Conservation (phyloP, 2,888 invertebrate genomes). For the Argyra leucocephala region DNA sequence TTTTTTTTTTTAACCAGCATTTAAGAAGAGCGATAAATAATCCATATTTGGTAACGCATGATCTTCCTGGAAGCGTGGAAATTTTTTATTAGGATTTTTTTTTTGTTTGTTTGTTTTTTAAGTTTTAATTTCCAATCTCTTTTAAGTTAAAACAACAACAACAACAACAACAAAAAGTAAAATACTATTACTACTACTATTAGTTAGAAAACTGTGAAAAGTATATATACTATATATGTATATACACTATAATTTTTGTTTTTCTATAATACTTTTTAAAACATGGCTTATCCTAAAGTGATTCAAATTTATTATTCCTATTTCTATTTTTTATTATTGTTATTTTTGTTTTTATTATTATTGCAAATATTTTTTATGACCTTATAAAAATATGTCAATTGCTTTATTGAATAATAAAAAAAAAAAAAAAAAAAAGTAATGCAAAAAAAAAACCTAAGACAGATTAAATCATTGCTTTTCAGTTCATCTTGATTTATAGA, state of each 20-base stretch:
- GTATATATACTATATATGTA: no score
- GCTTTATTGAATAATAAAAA: slow-evolving; percentile 3
- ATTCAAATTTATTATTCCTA: neutral
- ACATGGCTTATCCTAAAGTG: no score
- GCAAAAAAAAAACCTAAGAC: no score
- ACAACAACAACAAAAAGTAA: no score
- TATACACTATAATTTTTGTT: neutral
- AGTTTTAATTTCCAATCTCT: neutral
- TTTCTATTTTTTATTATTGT: neutral
- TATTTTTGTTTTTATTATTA: neutral
- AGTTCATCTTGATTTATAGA: slow-evolving; percentile 6
- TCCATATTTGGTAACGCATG: slow-evolving; percentile 10
- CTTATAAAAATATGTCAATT: slow-evolving; percentile 3
- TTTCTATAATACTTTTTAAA: neutral
- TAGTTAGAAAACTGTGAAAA: no score
- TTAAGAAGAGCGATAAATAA: slow-evolving; percentile 7
- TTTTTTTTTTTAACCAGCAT: neutral
- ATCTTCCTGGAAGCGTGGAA: slow-evolving; percentile 19
- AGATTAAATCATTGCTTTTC: slow-evolving; percentile 6
- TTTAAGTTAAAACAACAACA: no score
- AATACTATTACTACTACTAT: no score
- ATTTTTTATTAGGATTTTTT: neutral
- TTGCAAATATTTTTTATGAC: slow-evolving; percentile 1
- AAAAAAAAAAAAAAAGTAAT: no score
- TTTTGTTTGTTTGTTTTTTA: neutral